Base-by-base conservation (phyloP, 30 jellyfish, hydroid and myxozoan species). In the Catostylus mosaicus region DNA sequence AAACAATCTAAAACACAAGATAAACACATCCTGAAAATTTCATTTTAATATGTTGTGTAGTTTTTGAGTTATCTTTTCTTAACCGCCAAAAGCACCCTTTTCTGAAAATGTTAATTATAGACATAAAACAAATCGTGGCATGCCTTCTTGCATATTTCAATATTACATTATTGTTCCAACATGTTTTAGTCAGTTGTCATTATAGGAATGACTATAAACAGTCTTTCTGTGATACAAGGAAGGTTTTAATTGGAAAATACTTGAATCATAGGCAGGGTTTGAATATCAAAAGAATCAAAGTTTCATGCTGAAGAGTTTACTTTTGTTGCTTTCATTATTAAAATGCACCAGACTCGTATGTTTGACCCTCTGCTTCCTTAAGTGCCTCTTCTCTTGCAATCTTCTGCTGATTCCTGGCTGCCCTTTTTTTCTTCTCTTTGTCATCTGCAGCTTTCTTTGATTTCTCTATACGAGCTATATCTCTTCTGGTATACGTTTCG, bases 331-430 rank as follows among this genome's bases (percentile, higher is more conserved):
- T 40, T 5, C 7, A 14, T 5, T 40, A 5, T 14, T 40, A 40
- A 5, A 14, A 40, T 7, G 54, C 54, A 7, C 54, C 54, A 5
- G 54, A 40, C 54, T 40, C 54, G 14, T 40, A 5, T 40, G 14
- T 40, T 40, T 7, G 54, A 64, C 50, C 77, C 26, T 67, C 80
- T 67, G 35, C 62, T 37, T 31, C 80, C 34, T 29, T 40, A 3
- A 22, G 62, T 24, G 34, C 80, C 40, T 67, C 80, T 30, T 35
- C 63, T 37, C 24, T 40, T 33, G 50, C 77, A 56, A 26, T 56
- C 9, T 26, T n/a, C 69, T 19, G 33, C 19, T 56, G 69, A 26
- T 56, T n/a, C 33, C 33, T n/a, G 69, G 19, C 26, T 56, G 69
- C 26, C 33, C 26, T n/a, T 20, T 56, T 56, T 6, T 56, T 56